phyloP scores from a whole-genome alignment of 64 coral and sea anemone species.

The Pocillopora damicornis region DNA sequence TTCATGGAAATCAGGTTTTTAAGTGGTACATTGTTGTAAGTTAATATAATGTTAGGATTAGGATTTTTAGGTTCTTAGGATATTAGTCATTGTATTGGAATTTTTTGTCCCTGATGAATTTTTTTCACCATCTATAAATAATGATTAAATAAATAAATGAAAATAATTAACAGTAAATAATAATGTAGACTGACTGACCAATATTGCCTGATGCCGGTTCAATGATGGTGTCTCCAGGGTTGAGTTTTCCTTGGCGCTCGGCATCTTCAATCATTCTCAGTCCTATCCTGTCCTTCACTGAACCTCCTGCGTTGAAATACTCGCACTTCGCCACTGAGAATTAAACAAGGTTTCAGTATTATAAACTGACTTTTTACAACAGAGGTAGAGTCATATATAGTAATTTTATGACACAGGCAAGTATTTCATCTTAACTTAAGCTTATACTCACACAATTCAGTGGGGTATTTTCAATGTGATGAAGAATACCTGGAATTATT shows the following conservation, averaged over 20 bases:
- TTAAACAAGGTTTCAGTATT: not conserved
- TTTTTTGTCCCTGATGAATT: too few species aligned
- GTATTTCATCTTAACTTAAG: not conserved
- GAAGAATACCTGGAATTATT: slow-evolving; percentile 81
- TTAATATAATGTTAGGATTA: too few species aligned
- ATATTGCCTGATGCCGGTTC: slow-evolving; percentile 95
- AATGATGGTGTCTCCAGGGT: slow-evolving; percentile 90
- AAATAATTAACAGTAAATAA: too few species aligned
- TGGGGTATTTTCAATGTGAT: slow-evolving; percentile 84
- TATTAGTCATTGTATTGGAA: too few species aligned
- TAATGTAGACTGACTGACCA: slow-evolving; percentile 27
- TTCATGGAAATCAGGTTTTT: too few species aligned
- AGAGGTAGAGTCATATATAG: not conserved
- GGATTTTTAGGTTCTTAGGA: too few species aligned
- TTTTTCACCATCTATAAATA: too few species aligned
- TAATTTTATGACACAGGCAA: too few species aligned
- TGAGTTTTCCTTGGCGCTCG: slow-evolving; percentile 75
- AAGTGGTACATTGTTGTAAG: too few species aligned
- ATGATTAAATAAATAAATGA: too few species aligned
- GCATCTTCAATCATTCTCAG: slow-evolving; percentile 93
- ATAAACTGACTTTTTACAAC: not conserved
- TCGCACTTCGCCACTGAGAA: slow-evolving; percentile 93
- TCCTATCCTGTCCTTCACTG: slow-evolving; percentile 93
- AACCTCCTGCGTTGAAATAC: slow-evolving; percentile 94
- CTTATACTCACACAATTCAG: slow-evolving; percentile 87